These are phyloP conservation scores for Distichodus sexfasciatus DNA, from an alignment of 2,797 vertebrate genomes.

Conservation along the genomic window DNA sequence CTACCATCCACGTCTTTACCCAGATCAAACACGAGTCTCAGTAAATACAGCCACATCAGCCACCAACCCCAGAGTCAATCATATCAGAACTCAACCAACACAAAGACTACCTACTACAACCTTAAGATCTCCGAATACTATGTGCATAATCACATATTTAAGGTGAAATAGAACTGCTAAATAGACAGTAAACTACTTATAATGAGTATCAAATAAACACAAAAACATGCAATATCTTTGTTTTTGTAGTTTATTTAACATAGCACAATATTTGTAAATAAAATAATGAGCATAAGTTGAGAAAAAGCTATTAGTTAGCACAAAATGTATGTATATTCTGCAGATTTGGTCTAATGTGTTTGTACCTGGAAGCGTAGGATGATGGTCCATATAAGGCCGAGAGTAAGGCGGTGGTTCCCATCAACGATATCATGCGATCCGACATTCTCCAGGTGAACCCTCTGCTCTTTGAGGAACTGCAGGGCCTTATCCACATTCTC, in stretches of 20 bases:
- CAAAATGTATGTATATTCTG: no score
- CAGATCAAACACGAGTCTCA: conserved; percentile 24
- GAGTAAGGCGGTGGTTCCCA: conserved; percentile 89
- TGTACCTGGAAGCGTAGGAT: conserved; percentile 92
- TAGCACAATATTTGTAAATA: no score
- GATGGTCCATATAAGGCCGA: conserved; percentile 94
- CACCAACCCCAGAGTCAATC: neutral
- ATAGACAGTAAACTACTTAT: no score
- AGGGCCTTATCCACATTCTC: conserved; percentile 94
- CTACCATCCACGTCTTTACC: conserved; percentile 17
- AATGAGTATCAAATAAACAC: no score
- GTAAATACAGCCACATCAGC: neutral
- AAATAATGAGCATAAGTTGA: no score
- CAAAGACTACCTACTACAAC: no score
- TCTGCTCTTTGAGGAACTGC: conserved; percentile 92
- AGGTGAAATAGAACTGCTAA: no score
- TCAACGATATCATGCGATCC: conserved; percentile 96
- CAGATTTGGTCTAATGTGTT: neutral
- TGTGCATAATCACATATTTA: no score
- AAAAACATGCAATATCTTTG: no score
- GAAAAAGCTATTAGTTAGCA: no score
- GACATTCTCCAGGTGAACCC: conserved; percentile 93
- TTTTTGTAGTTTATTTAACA: no score
- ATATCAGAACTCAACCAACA: neutral
- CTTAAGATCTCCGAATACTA: no score